A percentile compares a stretch with the other conserved stretches of the same genome.
These are phyloP conservation scores for Sardinella longiceps DNA, from an alignment of 2,797 vertebrate species.

Conservation along the genomic window DNA sequence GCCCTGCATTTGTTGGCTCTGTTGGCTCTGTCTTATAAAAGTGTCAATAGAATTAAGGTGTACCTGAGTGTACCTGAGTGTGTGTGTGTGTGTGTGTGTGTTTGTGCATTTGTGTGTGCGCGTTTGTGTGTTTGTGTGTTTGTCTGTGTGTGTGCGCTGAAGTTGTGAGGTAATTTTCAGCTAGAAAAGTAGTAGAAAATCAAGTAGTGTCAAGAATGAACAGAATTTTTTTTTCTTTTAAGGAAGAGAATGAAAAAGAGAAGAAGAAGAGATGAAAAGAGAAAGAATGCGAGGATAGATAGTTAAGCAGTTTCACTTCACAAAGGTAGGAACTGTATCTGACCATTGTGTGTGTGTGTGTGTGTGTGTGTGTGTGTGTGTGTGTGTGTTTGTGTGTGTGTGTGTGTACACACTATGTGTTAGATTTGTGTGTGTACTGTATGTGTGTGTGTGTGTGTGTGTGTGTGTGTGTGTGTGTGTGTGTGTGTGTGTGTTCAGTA, in stretches of 20 bases:
- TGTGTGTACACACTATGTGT: neutral
- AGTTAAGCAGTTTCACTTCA: neutral
- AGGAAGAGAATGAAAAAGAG: conserved; percentile 21
- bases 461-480: neutral
- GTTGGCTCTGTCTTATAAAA: no score
- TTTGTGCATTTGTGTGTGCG: no score
- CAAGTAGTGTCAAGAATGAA: neutral
- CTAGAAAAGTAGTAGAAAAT: no score
- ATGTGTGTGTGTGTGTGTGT: neutral
- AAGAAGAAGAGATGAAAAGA: conserved; percentile 13
- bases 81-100: no score
- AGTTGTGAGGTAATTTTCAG: neutral
- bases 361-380: neutral
- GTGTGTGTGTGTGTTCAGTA: neutral
- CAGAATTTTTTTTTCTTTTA: conserved; percentile 22
- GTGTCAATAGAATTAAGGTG: neutral
- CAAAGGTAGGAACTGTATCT: neutral
- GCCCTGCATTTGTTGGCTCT: no score
- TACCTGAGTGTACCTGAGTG: no score
- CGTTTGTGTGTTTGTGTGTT: no score
- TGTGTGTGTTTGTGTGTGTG: neutral
- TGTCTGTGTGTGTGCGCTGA: neutral
- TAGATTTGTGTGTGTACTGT: neutral
- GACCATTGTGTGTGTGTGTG: neutral
- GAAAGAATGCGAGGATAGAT: neutral